Evolutionary conservation across 2,888 invertebrate species (phyloP).

Genomic region (Leptura quadrifasciata): DNA sequence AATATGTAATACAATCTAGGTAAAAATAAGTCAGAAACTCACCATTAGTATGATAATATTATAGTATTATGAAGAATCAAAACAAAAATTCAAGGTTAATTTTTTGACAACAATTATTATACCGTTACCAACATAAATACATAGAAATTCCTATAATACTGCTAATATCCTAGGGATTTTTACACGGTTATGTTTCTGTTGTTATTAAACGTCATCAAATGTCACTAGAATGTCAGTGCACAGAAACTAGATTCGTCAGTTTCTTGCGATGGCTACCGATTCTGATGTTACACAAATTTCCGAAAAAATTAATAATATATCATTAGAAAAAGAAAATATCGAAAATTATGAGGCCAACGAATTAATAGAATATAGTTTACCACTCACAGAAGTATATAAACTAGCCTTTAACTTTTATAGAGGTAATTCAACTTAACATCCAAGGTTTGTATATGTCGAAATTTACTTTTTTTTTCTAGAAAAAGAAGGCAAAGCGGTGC

Average conservation of each 20-base stretch:
- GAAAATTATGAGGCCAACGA: slow-evolving; percentile 62
- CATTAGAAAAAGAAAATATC: slow-evolving; percentile 56
- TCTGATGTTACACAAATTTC: slow-evolving; percentile 66
- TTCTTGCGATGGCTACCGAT: slow-evolving; percentile 48
- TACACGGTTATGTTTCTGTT: neutral
- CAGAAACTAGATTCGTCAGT: slow-evolving; percentile 38
- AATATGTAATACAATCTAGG: neutral
- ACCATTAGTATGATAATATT: too few relatives aligned
- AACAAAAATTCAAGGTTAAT: too few relatives aligned
- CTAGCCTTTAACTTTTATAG: slow-evolving; percentile 94
- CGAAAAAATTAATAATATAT: slow-evolving; percentile 66
- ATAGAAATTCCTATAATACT: neutral
- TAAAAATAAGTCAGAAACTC: too few relatives aligned
- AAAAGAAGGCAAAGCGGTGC: slow-evolving; percentile 97
- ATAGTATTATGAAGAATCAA: too few relatives aligned
- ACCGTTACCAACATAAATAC: neutral
- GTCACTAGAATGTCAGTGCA: slow-evolving; percentile 34
- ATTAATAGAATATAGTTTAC: slow-evolving; percentile 79
- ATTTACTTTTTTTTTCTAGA: slow-evolving; percentile 76
- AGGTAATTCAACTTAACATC: slow-evolving; percentile 78
- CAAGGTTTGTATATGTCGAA: slow-evolving; percentile 2
- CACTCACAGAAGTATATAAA: slow-evolving; percentile 89
- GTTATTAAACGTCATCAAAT: slow-evolving; percentile 2
- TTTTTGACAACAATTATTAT: too few relatives aligned
- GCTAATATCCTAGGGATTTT: neutral